Base-by-base conservation (phyloP, 2,797 vertebrate genomes). In the Smutsia temminckii region DNA sequence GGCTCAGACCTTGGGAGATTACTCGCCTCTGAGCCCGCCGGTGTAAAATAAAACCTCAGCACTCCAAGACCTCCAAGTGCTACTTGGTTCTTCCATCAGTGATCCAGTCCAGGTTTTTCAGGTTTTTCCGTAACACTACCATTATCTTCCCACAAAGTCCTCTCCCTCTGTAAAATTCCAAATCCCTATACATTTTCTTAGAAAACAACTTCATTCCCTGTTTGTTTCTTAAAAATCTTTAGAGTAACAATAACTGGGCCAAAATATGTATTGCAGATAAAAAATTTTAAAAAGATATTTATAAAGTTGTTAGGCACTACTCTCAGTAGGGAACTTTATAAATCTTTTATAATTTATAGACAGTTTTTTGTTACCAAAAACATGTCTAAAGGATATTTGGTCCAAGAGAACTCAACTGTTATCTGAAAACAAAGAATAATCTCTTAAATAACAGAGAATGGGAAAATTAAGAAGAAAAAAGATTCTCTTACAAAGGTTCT, bases 341-440 rank as follows among this genome's bases (percentile, higher is more conserved):
- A 51, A 71, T 64, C 18, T 53, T 64, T 80, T 72, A 71, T 27
- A 63, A 72, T 72, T 53, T 80, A 42, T 63, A 80, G 5, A 46
- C 2, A 27, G 25, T 89, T 78, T 75, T 79, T 63, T 71, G 14
- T 71, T 89, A 89, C 13, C 49, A 23, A 71, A 79, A 85, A 64
- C 84, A 78, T n/a, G 32, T 32, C 46, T 89, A 37, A 27, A 49
- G 11, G 6, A 0, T 27, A 77, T 57, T 69, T 89, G 34, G 23
- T 63, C 42, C 59, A 71, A 84, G 32, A 71, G 29, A 92, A 77
- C 29, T 71, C 34, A 77, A 34, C 61, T 83, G 92, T 83, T 74
- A 78, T 85, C 34, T 64, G 32, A 34, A 69, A 68, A 84, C 37
- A 53, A 71, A 27, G 61, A 96, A 88, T 96, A 78, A 71, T 69